Evolutionary conservation across 2,888 invertebrate species (phyloP), one percentile per base, ranked within the genome.

Genomic region (Polietes domitor): DNA sequence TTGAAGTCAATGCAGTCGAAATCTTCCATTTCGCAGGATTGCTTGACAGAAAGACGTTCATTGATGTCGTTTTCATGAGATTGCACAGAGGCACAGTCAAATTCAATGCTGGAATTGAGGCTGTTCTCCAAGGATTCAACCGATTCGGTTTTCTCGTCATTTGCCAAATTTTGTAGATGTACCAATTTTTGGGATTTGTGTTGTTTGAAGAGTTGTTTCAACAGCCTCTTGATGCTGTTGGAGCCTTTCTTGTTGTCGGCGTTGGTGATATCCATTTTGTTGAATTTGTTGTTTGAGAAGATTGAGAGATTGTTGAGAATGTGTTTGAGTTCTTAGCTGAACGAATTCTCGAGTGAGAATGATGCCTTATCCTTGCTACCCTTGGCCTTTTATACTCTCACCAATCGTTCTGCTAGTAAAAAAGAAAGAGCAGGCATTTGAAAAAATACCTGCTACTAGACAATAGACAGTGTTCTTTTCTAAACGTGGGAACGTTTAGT

Each of bases 161-260:
- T 63, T 32, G 32, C 32, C 17, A 63, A 63, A n/a, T 63, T 32
- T 63, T 32, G 17, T 37, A 17, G 63, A 17, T 32, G 63, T 17
- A 9, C 19, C 32, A 32, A 32, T 85, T 90, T 89, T 77, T 88
- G 78, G 32, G 80, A 65, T 78, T 74, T 74, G 82, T 95, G 93
- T 86, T 95, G 93, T 88, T 94, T 94, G 92, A 96, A 93, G 84
- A 96, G 91, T 75, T 96, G 95, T 89, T 94, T 94, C 88, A 96
- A 90, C 37, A 63, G 63, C 63, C 37, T 63, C 63, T 63, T 63
- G 26, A 63, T n/a, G 32, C 37, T 63, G 37, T 83, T 96, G 86
- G 47, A 89, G 86, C 90, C 90, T 90, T 87, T 63, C 37, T 63
- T 63, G 17, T 90, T 91, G 65, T 85, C 85, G 76, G 87, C 85